Base-by-base conservation (phyloP, 2,888 invertebrate species). In the Noctua pronuba region DNA sequence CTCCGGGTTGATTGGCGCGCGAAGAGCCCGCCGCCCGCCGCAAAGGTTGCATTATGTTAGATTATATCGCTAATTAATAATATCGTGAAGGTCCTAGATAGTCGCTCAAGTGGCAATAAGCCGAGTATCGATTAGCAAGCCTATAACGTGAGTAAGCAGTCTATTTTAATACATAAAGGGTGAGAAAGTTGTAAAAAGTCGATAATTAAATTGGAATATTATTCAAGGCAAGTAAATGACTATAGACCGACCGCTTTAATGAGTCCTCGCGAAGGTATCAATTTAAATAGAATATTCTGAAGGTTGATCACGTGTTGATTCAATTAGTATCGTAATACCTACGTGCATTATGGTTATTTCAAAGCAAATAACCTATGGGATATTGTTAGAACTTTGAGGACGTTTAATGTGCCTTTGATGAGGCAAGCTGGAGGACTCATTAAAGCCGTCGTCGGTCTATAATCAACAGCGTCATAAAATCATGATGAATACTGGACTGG, bases 51-150 rank as follows among this genome's bases (percentile, higher is more conserved):
- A 80, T 65, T 62, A 62, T 60, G 79, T 69, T 46, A 72, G 66
- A 71, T 85, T 82, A 83, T 76, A 80, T 74, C 75, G 75, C 79
- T 86, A 87, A 89, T 85, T 92, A 91, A 91, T 89, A 89, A 90
- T 88, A 90, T 82, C 79, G 74, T 79, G 77, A 82, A 81, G 83
- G 90, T 81, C 87, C 88, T 79, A 90, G 89, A 92, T 90, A 91
- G 77, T 76, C 88, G 75, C 58, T 92, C 86, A 79, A 91, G 91
- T 91, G 92, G 89, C 84, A 90, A 90, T 92, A 92, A 94, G 77
- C 58, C 69, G 79, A 62, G 60, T 91, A 91, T 92, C 80, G 92
- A 93, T 92, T 90, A 82, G 44, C 58, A 60, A 8, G 28, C 58
- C 21, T 72, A 60, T 76, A 75, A 75, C 72, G 68, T 68, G 52